A percentile compares a stretch with the other conserved stretches of the same genome.
Conservation (phyloP, 2,888 invertebrate genomes). For the Mythimna pallens region DNA sequence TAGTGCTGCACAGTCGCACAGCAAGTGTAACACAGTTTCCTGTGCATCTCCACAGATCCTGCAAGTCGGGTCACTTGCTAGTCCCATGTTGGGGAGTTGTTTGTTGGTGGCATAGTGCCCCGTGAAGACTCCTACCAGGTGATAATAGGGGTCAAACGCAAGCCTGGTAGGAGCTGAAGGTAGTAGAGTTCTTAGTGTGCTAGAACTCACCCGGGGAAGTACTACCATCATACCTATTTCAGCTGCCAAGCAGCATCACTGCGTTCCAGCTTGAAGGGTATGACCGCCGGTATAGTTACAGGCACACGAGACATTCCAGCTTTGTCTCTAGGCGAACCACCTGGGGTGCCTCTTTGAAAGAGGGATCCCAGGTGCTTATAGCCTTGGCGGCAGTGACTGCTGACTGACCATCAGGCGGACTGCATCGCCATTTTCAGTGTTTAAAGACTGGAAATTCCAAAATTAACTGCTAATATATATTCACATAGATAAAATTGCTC, state of each 20-base stretch:
- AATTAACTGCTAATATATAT: background rate
- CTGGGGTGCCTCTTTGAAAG: background rate
- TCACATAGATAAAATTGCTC: background rate
- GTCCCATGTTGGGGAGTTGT: too few relatives aligned
- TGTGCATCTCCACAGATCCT: too few relatives aligned
- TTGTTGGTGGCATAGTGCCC: too few relatives aligned
- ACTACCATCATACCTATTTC: background rate
- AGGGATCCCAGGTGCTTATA: background rate
- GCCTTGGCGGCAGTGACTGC: background rate
- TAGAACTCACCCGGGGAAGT: background rate
- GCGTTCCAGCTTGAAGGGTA: background rate
- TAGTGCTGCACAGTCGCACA: too few relatives aligned
- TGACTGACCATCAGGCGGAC: background rate
- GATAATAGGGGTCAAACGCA: too few relatives aligned
- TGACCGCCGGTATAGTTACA: background rate
- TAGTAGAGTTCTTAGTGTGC: constrained; percentile 1
- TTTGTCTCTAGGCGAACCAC: background rate
- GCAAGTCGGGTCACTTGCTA: too few relatives aligned
- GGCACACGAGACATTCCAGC: background rate
- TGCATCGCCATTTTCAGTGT: background rate
- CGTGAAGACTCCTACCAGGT: too few relatives aligned
- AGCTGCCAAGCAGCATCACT: background rate
- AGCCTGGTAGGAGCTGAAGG: background rate
- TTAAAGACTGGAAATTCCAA: background rate
- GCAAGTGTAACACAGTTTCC: too few relatives aligned